These are phyloP conservation scores for Melozone crissalis DNA, from an alignment of 2,113 vertebrate species.

Conservation along the genomic window DNA sequence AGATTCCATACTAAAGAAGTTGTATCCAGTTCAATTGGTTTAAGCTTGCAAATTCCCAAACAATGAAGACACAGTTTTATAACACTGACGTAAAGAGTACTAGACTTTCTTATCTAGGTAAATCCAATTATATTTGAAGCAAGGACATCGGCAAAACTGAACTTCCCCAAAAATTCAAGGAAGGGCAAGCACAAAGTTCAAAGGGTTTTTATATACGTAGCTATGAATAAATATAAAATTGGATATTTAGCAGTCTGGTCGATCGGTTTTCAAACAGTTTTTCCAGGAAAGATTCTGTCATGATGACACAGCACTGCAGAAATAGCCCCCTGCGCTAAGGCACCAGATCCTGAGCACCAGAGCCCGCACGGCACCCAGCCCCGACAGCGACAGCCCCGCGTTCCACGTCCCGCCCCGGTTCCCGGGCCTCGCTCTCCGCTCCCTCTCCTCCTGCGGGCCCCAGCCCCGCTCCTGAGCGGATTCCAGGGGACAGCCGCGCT, in stretches of 20 bases:
- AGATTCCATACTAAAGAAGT: neutral
- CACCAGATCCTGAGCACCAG: rapidly evolving
- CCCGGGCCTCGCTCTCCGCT: neutral
- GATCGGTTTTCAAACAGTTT: neutral
- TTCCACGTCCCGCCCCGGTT: rapidly evolving
- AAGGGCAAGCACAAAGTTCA: neutral
- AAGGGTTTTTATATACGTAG: neutral
- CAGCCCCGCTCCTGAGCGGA: too few species aligned
- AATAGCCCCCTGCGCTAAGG: neutral
- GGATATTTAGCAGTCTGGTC: neutral
- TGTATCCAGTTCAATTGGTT: neutral
- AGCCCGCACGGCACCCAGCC: rapidly evolving
- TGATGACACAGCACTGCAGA: neutral
- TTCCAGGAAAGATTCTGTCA: neutral
- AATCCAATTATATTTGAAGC: neutral
- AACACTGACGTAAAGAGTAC: neutral
- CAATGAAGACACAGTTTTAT: neutral
- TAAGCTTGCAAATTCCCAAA: neutral
- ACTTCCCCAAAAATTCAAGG: neutral
- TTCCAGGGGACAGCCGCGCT: neutral
- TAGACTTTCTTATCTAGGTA: neutral
- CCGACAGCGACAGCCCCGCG: rapidly evolving
- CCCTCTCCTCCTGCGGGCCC: neutral
- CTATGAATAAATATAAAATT: neutral
- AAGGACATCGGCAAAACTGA: neutral